These are phyloP conservation scores for Masticophis lateralis DNA, from an alignment of 2,797 vertebrate species.

Conservation along the genomic window DNA sequence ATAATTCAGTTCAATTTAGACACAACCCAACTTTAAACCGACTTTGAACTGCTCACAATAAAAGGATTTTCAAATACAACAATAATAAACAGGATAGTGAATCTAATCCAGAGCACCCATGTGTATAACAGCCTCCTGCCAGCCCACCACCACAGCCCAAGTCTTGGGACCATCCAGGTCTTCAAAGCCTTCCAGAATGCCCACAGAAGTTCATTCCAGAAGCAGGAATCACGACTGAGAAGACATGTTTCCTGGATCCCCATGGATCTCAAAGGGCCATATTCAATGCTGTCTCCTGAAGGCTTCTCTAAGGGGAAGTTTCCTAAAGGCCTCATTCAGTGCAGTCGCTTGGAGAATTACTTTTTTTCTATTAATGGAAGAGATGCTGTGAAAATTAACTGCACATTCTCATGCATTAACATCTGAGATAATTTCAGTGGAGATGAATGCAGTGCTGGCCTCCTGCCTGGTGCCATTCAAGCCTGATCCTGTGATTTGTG, in stretches of 20 bases:
- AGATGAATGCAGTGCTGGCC: neutral
- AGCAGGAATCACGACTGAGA: neutral
- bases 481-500: slow-evolving; percentile 35
- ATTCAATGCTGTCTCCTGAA: neutral
- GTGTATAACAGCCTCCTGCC: neutral
- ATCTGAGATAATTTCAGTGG: neutral
- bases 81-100: neutral
- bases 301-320: neutral
- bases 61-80: neutral
- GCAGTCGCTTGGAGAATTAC: neutral
- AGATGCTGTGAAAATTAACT: slow-evolving; percentile 24
- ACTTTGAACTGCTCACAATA: neutral
- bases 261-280: neutral
- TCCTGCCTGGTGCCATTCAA: slow-evolving; percentile 29
- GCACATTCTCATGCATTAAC: slow-evolving; percentile 26
- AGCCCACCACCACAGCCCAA: neutral
- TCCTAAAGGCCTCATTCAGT: neutral
- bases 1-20: neutral
- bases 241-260: neutral
- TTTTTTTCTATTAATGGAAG: slow-evolving; percentile 35
- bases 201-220: neutral
- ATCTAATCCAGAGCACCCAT: neutral
- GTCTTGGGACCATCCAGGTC: neutral
- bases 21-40: neutral
- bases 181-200: neutral